A percentile compares a stretch with the other conserved stretches of the same genome.
phyloP scores from a whole-genome alignment of 1,140 invertebrate species.

The Drosophila yakuba region DNA sequence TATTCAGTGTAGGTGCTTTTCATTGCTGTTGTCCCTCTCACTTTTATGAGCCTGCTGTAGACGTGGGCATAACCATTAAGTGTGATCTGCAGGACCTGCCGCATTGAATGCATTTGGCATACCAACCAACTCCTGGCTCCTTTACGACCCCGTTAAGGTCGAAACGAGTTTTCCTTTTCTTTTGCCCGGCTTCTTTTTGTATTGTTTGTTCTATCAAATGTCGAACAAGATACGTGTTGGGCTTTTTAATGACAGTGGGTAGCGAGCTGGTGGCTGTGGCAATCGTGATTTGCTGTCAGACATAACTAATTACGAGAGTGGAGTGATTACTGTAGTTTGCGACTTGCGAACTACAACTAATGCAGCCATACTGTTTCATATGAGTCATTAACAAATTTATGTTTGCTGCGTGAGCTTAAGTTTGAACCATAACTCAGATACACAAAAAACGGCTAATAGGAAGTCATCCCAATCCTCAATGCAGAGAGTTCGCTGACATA shows the following conservation, averaged over 20 bases:
- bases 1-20: conserved; percentile 17
- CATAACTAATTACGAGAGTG: conserved; percentile 49
- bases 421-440: too few relatives aligned
- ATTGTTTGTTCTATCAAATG: conserved; percentile 59
- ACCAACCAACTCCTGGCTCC: conserved; percentile 43
- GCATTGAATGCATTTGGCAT: conserved; percentile 58
- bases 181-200: conserved; percentile 6
- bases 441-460: too few relatives aligned
- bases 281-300: conserved; percentile 31
- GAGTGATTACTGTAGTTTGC: conserved; percentile 15
- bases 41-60: conserved; percentile 63
- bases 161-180: conserved; percentile 25
- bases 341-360: neutral
- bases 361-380: neutral
- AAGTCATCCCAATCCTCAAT: too few relatives aligned
- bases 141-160: conserved; percentile 64
- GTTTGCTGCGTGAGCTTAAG: too few relatives aligned
- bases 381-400: neutral
- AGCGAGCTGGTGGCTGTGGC: neutral
- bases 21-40: conserved; percentile 44
- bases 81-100: conserved; percentile 38
- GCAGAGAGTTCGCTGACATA: too few relatives aligned
- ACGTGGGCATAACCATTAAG: conserved; percentile 61
- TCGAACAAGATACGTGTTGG: conserved; percentile 65
- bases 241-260: conserved; percentile 63